A percentile compares a stretch with the other conserved stretches of the same genome.
These are phyloP conservation scores for Spinus olivaceus DNA, from an alignment of 2,797 vertebrate genomes.

Conservation along the genomic window DNA sequence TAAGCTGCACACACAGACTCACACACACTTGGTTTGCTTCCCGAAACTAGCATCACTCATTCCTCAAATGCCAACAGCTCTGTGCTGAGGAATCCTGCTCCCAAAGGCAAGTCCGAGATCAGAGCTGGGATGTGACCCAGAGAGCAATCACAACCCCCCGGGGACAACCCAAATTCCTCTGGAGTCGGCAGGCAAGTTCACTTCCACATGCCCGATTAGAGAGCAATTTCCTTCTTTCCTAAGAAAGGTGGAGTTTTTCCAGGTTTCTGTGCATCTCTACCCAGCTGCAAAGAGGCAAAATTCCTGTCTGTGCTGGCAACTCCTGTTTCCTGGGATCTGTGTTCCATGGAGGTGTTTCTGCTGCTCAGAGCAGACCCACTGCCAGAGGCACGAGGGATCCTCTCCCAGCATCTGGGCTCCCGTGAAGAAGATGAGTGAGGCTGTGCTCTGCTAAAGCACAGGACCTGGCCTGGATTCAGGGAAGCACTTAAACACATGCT, in stretches of 20 bases:
- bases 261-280: not conserved
- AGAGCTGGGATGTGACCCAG: conserved; percentile 48
- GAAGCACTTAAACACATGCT: not conserved
- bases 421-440: not conserved
- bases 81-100: conserved; percentile 9
- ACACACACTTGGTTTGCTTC: not conserved
- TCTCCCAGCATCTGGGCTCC: not conserved
- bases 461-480: not conserved
- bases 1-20: not conserved
- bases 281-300: not conserved
- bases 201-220: not conserved
- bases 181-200: conserved; percentile 14
- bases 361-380: not conserved
- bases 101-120: conserved; percentile 8
- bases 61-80: conserved; percentile 42
- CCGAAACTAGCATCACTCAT: not conserved
- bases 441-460: not conserved
- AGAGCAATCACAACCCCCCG: not conserved
- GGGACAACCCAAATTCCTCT: conserved; percentile 27
- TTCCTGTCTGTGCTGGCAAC: not conserved
- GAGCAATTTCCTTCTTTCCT: conserved; percentile 12
- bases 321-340: not conserved
- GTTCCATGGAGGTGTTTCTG: not conserved
- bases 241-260: not conserved
- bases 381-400: not conserved